Conservation (phyloP, 2,113 vertebrate species). For the Daboia siamensis region DNA sequence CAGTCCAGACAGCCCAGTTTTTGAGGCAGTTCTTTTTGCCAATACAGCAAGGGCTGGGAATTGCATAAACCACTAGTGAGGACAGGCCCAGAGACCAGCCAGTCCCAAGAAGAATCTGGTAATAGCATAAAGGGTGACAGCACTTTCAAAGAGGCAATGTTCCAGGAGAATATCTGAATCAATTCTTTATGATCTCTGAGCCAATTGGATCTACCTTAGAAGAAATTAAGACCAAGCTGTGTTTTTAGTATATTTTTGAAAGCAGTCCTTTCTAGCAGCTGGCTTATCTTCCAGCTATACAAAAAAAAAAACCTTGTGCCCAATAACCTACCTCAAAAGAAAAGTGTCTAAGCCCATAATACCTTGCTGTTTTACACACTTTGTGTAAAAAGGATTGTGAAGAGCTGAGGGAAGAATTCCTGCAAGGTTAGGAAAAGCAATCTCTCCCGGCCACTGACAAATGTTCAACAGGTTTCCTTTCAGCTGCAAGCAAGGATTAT, state of each 20-base stretch:
- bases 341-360: neutral
- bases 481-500: rapidly evolving
- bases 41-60: neutral
- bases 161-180: neutral
- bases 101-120: neutral
- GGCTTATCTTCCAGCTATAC: no score
- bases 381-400: neutral
- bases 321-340: neutral
- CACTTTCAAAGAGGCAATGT: neutral
- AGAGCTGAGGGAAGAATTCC: neutral
- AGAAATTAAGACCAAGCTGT: neutral
- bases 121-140: neutral
- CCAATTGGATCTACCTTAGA: neutral
- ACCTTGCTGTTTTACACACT: neutral
- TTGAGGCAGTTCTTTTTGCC: neutral
- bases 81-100: neutral
- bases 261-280: neutral
- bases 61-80: neutral
- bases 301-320: neutral
- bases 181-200: neutral
- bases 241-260: neutral
- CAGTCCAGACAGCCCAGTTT: neutral
- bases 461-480: rapidly evolving
- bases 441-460: neutral
- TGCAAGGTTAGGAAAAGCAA: neutral